Evolutionary conservation across 2,113 vertebrate species (phyloP).

Genomic region (Thunnus maccoyii): DNA sequence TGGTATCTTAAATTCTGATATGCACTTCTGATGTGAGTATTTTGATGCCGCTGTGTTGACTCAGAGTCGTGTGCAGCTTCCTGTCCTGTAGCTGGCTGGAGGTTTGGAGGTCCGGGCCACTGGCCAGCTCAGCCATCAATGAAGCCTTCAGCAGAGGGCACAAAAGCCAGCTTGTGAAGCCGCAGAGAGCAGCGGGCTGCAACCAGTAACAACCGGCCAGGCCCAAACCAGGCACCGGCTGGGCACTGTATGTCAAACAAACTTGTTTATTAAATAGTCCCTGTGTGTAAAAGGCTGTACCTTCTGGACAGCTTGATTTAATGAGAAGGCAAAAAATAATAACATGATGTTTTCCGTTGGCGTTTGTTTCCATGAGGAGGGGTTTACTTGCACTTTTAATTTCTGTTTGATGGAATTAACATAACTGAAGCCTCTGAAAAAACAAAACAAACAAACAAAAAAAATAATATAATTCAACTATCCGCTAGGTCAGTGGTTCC

Average conservation of each 20-base stretch:
- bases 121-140: conserved; percentile 84
- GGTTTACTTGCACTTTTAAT: conserved; percentile 35
- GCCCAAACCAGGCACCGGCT: conserved; percentile 64
- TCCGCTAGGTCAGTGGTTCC: background rate
- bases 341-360: conserved; percentile 54
- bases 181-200: conserved; percentile 64
- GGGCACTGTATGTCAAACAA: conserved; percentile 80
- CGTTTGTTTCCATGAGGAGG: conserved; percentile 62
- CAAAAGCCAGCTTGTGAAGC: conserved; percentile 84
- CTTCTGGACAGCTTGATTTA: conserved; percentile 55
- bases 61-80: conserved; percentile 65
- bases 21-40: conserved; percentile 55
- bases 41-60: conserved; percentile 76
- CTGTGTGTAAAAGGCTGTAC: conserved; percentile 71
- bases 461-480: background rate
- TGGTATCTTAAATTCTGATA: conserved; percentile 23
- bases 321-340: conserved; percentile 69
- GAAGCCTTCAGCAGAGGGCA: conserved; percentile 82
- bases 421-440: conserved; percentile 1
- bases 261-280: conserved; percentile 82
- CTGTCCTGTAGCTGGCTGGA: conserved; percentile 70
- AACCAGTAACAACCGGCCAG: conserved; percentile 77
- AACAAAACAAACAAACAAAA: background rate
- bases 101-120: conserved; percentile 68
- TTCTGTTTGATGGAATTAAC: conserved; percentile 16